A percentile compares a stretch with the other conserved stretches of the same genome.
These are phyloP conservation scores for Chrysomela aeneicollis DNA, from an alignment of 2,888 invertebrate species.

Conservation along the genomic window DNA sequence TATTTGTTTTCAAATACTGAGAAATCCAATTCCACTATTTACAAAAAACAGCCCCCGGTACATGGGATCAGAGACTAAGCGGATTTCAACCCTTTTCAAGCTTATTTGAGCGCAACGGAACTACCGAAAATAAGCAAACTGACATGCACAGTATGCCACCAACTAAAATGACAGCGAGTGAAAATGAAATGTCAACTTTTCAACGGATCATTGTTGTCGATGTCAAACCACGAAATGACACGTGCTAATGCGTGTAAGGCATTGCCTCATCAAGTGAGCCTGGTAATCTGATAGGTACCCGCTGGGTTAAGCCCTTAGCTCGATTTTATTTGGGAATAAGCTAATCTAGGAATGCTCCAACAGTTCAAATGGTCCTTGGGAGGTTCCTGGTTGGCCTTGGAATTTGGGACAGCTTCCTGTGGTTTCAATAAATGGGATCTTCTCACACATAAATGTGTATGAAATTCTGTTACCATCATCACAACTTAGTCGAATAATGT, in stretches of 20 bases:
- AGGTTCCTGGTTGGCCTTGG: too few relatives aligned
- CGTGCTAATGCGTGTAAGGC: slow-evolving; percentile 13
- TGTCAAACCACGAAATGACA: slow-evolving; percentile 29
- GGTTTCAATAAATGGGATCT: too few relatives aligned
- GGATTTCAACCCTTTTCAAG: slow-evolving; percentile 2
- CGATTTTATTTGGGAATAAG: neutral
- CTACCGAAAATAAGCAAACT: slow-evolving; percentile 22
- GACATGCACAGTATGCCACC: neutral
- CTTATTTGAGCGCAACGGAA: slow-evolving; percentile 1
- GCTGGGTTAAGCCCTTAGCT: slow-evolving; percentile 10
- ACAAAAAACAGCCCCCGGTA: slow-evolving; percentile 23
- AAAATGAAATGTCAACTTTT: slow-evolving; percentile 36
- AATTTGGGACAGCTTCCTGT: too few relatives aligned
- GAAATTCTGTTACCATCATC: too few relatives aligned
- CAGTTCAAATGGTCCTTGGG: too few relatives aligned
- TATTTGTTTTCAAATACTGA: slow-evolving; percentile 21
- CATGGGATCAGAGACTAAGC: slow-evolving; percentile 17
- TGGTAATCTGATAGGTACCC: slow-evolving; percentile 5
- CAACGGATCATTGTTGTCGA: slow-evolving; percentile 30
- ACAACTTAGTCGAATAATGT: too few relatives aligned
- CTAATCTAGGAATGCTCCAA: slow-evolving; percentile 9
- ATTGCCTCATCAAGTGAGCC: neutral
- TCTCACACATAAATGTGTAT: too few relatives aligned
- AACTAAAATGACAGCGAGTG: slow-evolving; percentile 23
- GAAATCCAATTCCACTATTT: slow-evolving; percentile 31